phyloP scores from a whole-genome alignment of 2,113 vertebrate species.

The Edolisoma coerulescens region DNA sequence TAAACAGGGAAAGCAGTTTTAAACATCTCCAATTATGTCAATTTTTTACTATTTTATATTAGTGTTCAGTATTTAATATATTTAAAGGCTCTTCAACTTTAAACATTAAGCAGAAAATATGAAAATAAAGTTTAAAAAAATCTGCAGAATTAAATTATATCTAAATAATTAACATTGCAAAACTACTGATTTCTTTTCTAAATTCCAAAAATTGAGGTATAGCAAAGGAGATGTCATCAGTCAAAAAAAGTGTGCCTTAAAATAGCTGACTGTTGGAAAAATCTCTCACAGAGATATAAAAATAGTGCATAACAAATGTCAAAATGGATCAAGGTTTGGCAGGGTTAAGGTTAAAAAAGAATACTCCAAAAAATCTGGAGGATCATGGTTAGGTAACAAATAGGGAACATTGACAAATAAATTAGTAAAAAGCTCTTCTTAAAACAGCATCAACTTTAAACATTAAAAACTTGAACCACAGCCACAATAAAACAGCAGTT shows the following conservation, averaged over 20 bases:
- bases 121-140: constrained; percentile 90
- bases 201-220: constrained; percentile 88
- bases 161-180: constrained; percentile 85
- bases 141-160: constrained; percentile 87
- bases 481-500: constrained; percentile 84
- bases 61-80: constrained; percentile 81
- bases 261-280: constrained; percentile 85
- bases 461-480: constrained; percentile 87
- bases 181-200: constrained; percentile 84
- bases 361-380: constrained; percentile 82
- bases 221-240: constrained; percentile 85
- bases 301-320: constrained; percentile 96
- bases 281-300: constrained; percentile 82
- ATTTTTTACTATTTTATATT: constrained; percentile 67
- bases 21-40: constrained; percentile 78
- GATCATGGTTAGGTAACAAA: constrained; percentile 82
- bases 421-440: constrained; percentile 87
- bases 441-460: constrained; percentile 85
- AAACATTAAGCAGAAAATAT: constrained; percentile 87
- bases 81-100: constrained; percentile 82
- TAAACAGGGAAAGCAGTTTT: constrained; percentile 67
- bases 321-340: constrained; percentile 83
- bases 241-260: constrained; percentile 85
- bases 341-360: constrained; percentile 82
- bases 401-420: constrained; percentile 83